These are phyloP conservation scores for Sepiola atlantica DNA, from an alignment of 2,888 invertebrate genomes.

Conservation along the genomic window DNA sequence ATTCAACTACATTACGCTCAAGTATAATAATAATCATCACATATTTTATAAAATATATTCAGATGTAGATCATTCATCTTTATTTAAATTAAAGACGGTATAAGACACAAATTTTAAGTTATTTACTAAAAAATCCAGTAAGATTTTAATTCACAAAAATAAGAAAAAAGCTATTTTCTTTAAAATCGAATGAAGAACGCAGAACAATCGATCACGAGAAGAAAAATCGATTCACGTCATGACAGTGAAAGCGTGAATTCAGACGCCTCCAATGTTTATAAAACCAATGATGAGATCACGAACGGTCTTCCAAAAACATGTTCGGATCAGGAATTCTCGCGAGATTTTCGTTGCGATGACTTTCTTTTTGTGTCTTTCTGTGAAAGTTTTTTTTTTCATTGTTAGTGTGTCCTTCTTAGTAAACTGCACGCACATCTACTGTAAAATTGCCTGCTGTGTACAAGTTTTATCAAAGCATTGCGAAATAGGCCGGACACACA, in stretches of 20 bases:
- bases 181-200: neutral
- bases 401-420: neutral
- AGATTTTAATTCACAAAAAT: neutral
- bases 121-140: no score
- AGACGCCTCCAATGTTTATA: neutral
- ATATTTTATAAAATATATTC: no score
- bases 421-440: neutral
- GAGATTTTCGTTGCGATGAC: neutral
- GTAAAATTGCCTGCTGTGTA: neutral
- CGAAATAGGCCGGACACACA: neutral
- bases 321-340: constrained; percentile 32
- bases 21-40: no score
- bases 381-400: neutral
- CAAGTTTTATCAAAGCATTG: neutral
- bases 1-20: no score
- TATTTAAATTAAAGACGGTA: no score
- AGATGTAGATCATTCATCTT: no score
- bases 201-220: neutral
- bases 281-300: constrained; percentile 9
- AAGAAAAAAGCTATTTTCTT: neutral
- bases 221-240: neutral
- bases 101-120: no score
- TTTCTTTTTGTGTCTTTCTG: neutral
- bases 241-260: neutral
- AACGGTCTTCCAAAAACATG: neutral